These are phyloP conservation scores for Polydrusus pterygomalis DNA, from an alignment of 2,888 invertebrate species.

Conservation along the genomic window DNA sequence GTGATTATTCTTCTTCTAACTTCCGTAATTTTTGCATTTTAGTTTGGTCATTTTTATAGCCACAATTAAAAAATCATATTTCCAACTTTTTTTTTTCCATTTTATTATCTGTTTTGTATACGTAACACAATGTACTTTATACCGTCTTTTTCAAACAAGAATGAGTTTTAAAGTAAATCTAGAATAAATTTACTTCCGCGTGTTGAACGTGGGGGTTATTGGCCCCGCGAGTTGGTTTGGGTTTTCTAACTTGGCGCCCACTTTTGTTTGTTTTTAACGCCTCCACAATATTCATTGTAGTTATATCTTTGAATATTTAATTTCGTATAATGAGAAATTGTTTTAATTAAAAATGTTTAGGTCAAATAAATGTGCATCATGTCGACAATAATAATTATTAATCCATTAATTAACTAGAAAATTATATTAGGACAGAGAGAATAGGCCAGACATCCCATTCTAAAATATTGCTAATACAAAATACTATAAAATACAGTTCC, in stretches of 20 bases:
- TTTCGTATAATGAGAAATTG: conserved; percentile 17
- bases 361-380: not conserved
- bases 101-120: too few species aligned
- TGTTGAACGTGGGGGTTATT: conserved; percentile 45
- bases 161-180: conserved; percentile 44
- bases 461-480: too few species aligned
- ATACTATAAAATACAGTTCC: too few species aligned
- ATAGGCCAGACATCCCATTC: too few species aligned
- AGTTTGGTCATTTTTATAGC: too few species aligned
- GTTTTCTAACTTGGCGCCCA: conserved; percentile 65
- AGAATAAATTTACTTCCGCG: conserved; percentile 49
- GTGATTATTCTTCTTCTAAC: too few species aligned
- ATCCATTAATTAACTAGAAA: too few species aligned
- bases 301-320: conserved; percentile 22
- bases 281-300: conserved; percentile 61
- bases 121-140: not conserved
- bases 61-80: too few species aligned
- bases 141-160: conserved; percentile 3
- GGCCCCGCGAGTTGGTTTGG: conserved; percentile 63
- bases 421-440: too few species aligned
- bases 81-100: too few species aligned
- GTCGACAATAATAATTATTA: too few species aligned
- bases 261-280: conserved; percentile 60
- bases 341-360: conserved; percentile 23
- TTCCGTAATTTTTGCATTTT: too few species aligned